Percentiles rank a stretch among this genome's conserved stretches.
Evolutionary conservation across 2,888 invertebrate species (phyloP).

Genomic region (Caradrina clavipalpis): DNA sequence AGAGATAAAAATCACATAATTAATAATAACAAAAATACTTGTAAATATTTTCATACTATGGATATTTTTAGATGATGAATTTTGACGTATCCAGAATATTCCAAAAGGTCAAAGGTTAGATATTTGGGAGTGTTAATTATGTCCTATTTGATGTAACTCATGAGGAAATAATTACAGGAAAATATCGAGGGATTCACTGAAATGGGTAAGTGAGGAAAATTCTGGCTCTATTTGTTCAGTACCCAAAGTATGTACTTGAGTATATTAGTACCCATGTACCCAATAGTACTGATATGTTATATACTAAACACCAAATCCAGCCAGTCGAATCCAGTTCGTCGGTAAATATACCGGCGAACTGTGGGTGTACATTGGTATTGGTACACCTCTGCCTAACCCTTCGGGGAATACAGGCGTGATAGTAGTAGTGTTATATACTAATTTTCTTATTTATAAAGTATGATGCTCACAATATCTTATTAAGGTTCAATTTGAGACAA

Average conservation of each 20-base stretch:
- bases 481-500: too few relatives aligned
- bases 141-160: constrained; percentile 1
- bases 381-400: too few relatives aligned
- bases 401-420: too few relatives aligned
- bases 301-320: too few relatives aligned
- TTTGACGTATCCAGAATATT: constrained; percentile 1
- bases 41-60: not conserved
- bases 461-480: too few relatives aligned
- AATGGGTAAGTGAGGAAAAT: not conserved
- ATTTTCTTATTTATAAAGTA: too few relatives aligned
- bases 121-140: constrained; percentile 13
- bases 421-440: too few relatives aligned
- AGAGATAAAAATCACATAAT: constrained; percentile 18
- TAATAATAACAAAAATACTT: constrained; percentile 6
- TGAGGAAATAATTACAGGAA: constrained; percentile 13
- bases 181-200: not conserved
- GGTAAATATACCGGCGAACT: too few relatives aligned
- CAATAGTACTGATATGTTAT: too few relatives aligned
- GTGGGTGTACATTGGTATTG: too few relatives aligned
- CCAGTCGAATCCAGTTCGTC: too few relatives aligned
- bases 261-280: not conserved
- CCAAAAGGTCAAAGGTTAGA: constrained; percentile 13
- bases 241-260: not conserved
- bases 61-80: constrained; percentile 10
- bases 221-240: not conserved